These are phyloP conservation scores for Macrobrachium rosenbergii DNA, from an alignment of 1,140 invertebrate genomes.

Conservation along the genomic window DNA sequence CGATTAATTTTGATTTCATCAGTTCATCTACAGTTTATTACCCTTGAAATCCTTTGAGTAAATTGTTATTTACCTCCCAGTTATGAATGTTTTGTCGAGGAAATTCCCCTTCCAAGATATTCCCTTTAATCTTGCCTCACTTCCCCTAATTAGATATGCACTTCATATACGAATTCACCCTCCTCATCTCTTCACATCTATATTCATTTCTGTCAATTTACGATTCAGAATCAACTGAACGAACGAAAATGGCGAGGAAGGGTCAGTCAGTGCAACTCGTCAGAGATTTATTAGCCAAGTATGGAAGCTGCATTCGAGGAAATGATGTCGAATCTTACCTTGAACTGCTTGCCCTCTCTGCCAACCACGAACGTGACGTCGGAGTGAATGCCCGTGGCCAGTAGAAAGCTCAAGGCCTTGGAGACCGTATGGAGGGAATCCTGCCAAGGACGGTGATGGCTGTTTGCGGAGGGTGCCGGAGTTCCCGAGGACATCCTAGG, in stretches of 20 bases:
- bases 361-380: conserved; percentile 60
- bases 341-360: conserved; percentile 56
- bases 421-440: conserved; percentile 44
- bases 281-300: too few relatives aligned
- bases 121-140: too few relatives aligned
- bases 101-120: too few relatives aligned
- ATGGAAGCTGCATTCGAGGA: neutral
- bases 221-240: neutral
- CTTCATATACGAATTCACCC: neutral
- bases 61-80: too few relatives aligned
- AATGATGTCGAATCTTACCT: conserved; percentile 5
- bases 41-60: too few relatives aligned
- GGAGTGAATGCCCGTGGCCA: conserved; percentile 54
- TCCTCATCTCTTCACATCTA: neutral
- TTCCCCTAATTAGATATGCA: too few relatives aligned
- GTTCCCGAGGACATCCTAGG: conserved; percentile 2
- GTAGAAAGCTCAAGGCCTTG: conserved; percentile 47
- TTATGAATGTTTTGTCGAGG: too few relatives aligned
- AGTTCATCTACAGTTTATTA: too few relatives aligned
- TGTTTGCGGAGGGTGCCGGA: neutral
- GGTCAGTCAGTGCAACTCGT: neutral
- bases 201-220: neutral
- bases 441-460: conserved; percentile 40
- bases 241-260: neutral
- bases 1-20: too few relatives aligned